phyloP scores from a whole-genome alignment of 1,140 invertebrate species.

The Drosophila nigromelanica region DNA sequence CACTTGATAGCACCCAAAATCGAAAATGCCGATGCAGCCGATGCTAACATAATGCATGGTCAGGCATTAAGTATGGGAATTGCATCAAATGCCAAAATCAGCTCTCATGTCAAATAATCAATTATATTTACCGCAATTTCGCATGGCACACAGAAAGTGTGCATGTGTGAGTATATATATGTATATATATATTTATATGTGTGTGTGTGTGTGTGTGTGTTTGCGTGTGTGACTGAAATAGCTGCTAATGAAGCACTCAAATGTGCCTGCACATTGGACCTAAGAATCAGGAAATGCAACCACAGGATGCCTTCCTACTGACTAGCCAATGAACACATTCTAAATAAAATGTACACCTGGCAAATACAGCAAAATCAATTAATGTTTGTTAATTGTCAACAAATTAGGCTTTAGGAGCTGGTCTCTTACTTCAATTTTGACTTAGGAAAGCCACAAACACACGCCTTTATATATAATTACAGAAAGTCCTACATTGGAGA shows the following conservation, averaged over 20 bases:
- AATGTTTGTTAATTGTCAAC: too few species aligned
- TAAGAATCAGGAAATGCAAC: neutral
- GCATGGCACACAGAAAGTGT: neutral
- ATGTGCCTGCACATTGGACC: constrained; percentile 15
- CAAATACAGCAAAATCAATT: neutral
- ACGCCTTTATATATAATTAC: too few species aligned
- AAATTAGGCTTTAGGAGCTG: neutral
- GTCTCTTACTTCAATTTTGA: neutral
- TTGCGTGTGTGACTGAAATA: neutral
- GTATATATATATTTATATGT: neutral
- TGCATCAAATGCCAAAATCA: constrained; percentile 7
- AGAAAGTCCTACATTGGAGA: too few species aligned
- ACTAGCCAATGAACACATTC: neutral
- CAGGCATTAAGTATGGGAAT: neutral
- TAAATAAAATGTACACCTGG: neutral
- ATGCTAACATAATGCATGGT: neutral
- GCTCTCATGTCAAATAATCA: constrained; percentile 27
- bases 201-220: neutral
- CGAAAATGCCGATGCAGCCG: constrained; percentile 3
- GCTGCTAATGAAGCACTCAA: constrained; percentile 29
- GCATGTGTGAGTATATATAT: neutral
- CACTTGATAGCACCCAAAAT: neutral
- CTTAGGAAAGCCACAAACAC: too few species aligned
- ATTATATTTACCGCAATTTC: constrained; percentile 33
- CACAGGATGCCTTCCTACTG: neutral